Evolutionary conservation across 2,888 invertebrate species (phyloP).

Genomic region (Mactromeris polynyma): DNA sequence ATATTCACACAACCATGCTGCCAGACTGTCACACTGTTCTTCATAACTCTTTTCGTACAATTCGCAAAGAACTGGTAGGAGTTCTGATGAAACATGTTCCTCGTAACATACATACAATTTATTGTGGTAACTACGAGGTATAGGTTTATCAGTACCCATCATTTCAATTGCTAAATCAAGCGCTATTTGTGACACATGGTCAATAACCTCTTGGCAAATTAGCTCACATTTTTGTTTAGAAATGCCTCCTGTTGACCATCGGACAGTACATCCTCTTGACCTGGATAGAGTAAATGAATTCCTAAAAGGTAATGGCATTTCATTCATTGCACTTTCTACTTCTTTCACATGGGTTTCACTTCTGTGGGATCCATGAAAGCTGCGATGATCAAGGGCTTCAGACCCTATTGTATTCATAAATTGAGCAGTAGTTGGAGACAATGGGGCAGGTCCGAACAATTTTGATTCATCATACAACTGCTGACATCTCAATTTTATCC

Average conservation of each 20-base stretch:
- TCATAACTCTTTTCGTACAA: conserved; percentile 77
- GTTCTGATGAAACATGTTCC: conserved; percentile 76
- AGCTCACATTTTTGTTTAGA: conserved; percentile 55
- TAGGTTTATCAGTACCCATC: conserved; percentile 20
- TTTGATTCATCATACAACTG: conserved; percentile 60
- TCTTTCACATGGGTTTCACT: background rate
- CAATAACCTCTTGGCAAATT: conserved; percentile 68
- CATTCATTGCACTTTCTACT: background rate
- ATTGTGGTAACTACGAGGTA: conserved; percentile 56
- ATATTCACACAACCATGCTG: conserved; percentile 61
- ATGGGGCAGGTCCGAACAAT: conserved; percentile 46
- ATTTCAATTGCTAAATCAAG: conserved; percentile 54
- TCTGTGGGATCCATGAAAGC: background rate
- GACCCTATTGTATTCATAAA: conserved; percentile 28
- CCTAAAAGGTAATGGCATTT: background rate
- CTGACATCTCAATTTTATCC: conserved; percentile 56
- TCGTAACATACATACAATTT: conserved; percentile 83
- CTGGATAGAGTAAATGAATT: background rate
- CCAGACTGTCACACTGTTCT: conserved; percentile 64
- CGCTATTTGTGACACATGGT: conserved; percentile 68
- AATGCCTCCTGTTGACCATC: conserved; percentile 64
- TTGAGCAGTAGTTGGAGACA: conserved; percentile 51
- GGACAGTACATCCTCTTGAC: conserved; percentile 33
- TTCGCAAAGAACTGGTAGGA: conserved; percentile 73
- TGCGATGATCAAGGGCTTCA: background rate